Percentiles rank a stretch among this genome's conserved stretches.
Evolutionary conservation across 2,888 invertebrate genomes (phyloP).

Genomic region (Dorcus hopei): DNA sequence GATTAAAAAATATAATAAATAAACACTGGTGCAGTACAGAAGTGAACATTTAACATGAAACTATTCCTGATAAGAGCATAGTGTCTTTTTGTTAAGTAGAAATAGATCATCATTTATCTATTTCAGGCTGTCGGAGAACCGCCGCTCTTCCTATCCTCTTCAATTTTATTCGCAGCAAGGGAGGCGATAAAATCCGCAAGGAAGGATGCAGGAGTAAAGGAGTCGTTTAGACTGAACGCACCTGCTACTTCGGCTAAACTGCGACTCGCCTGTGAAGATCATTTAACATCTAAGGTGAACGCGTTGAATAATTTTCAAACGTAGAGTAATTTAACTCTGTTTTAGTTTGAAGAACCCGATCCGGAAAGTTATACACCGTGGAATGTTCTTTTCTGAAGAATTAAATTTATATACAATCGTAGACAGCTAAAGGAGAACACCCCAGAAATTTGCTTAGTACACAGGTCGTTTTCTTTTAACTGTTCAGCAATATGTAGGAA

Average conservation of each 20-base stretch:
- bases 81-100: too few relatives aligned
- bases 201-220: slow-evolving; percentile 58
- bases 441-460: too few relatives aligned
- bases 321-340: slow-evolving; percentile 30
- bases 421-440: too few relatives aligned
- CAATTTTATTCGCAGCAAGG: slow-evolving; percentile 86
- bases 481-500: too few relatives aligned
- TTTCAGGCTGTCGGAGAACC: slow-evolving; percentile 92
- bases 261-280: slow-evolving; percentile 84
- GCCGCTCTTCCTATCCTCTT: slow-evolving; percentile 85
- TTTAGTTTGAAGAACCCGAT: slow-evolving; percentile 57
- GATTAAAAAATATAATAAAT: too few relatives aligned
- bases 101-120: background rate
- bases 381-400: slow-evolving; percentile 59
- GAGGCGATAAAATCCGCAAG: slow-evolving; percentile 81
- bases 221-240: slow-evolving; percentile 66
- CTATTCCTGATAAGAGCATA: too few relatives aligned
- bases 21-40: too few relatives aligned
- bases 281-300: slow-evolving; percentile 67
- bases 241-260: slow-evolving; percentile 89
- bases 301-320: background rate
- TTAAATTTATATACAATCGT: background rate
- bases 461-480: too few relatives aligned
- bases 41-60: background rate
- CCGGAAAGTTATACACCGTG: slow-evolving; percentile 60